A percentile compares a stretch with the other conserved stretches of the same genome.
phyloP scores from a whole-genome alignment of 2,888 invertebrate species.

The Scaptomyza flava region DNA sequence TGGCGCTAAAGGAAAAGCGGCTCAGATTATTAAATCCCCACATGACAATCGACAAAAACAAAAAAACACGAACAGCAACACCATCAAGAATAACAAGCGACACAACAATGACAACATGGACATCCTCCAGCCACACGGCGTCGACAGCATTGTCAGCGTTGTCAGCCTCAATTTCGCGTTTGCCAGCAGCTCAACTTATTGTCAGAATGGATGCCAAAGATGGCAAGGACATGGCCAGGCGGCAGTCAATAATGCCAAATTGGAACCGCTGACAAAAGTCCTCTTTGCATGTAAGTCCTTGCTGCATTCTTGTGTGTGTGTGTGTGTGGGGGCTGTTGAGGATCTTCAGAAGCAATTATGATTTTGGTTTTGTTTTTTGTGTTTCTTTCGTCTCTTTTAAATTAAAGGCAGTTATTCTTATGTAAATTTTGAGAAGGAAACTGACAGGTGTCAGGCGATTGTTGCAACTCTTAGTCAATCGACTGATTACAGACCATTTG shows the following conservation, averaged over 20 bases:
- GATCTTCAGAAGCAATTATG: constrained; percentile 60
- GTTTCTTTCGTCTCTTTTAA: constrained; percentile 45
- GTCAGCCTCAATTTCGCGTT: constrained; percentile 57
- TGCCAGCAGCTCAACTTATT: constrained; percentile 41
- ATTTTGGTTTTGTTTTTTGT: constrained; percentile 38
- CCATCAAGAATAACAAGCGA: constrained; percentile 9
- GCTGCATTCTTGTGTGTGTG: constrained; percentile 13
- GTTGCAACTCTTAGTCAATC: neutral
- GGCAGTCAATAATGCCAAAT: constrained; percentile 52
- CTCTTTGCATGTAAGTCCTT: neutral
- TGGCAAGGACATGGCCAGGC: constrained; percentile 31
- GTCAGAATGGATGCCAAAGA: constrained; percentile 22
- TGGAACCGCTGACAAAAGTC: constrained; percentile 24
- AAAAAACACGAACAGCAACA: neutral
- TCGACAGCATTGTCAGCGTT: constrained; percentile 70
- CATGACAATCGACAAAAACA: constrained; percentile 63
- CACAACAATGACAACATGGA: constrained; percentile 12
- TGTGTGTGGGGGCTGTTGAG: neutral
- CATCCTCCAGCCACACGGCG: constrained; percentile 38
- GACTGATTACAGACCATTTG: neutral
- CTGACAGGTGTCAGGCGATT: constrained; percentile 31
- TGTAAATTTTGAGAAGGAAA: constrained; percentile 47
- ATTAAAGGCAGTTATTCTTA: constrained; percentile 73
- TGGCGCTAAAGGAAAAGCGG: constrained; percentile 34
- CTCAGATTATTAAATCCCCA: constrained; percentile 74